Evolutionary conservation across 1,140 invertebrate genomes (phyloP).

Genomic region (Diploscapter pachys): DNA sequence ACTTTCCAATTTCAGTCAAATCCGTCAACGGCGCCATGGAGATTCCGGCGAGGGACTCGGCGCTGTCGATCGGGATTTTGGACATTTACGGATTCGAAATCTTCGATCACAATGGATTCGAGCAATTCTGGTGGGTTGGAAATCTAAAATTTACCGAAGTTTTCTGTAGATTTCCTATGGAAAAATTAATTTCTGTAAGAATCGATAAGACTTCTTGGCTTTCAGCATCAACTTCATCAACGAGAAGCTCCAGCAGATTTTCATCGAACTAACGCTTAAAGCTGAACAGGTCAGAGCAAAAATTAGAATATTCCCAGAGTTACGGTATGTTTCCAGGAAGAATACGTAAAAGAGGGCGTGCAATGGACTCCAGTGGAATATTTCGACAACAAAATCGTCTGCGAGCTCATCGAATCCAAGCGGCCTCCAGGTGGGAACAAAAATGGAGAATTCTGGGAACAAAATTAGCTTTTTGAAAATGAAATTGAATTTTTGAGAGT

Average conservation of each 20-base stretch:
- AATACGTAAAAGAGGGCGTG: constrained; percentile 72
- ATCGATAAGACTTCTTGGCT: constrained; percentile 59
- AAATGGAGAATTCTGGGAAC: constrained; percentile 20
- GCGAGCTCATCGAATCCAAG: constrained; percentile 68
- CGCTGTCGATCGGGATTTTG: constrained; percentile 64
- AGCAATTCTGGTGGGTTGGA: constrained; percentile 53
- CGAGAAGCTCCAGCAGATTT: constrained; percentile 76
- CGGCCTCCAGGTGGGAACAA: constrained; percentile 61
- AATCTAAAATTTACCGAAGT: neutral
- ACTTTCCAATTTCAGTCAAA: constrained; percentile 40
- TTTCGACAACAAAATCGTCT: constrained; percentile 74
- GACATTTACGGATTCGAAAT: constrained; percentile 73
- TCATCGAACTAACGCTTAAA: constrained; percentile 74
- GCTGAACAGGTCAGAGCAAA: constrained; percentile 66
- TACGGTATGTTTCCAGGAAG: constrained; percentile 61
- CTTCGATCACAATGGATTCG: constrained; percentile 67
- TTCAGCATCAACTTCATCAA: constrained; percentile 94
- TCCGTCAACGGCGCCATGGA: constrained; percentile 55
- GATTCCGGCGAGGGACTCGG: constrained; percentile 34
- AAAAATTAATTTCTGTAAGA: neutral
- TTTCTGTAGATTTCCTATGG: neutral
- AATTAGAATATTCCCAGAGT: neutral
- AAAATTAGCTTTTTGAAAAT: too few species aligned
- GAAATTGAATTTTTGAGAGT: neutral
- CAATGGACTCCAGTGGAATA: constrained; percentile 74